phyloP scores from a whole-genome alignment of 2,797 vertebrate genomes.

The Peromyscus aztecus region DNA sequence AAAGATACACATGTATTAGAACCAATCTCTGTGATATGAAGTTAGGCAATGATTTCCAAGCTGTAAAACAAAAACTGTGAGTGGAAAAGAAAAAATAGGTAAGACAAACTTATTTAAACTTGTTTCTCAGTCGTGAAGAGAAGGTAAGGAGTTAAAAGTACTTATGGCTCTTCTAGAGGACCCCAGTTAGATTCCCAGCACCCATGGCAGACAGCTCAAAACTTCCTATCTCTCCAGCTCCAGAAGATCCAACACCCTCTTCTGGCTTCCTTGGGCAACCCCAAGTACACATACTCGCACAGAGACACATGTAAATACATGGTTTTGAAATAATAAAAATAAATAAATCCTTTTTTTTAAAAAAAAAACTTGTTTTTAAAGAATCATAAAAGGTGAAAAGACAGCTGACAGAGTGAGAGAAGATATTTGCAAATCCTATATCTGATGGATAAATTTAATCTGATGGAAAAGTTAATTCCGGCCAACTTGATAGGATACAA shows the following conservation, averaged over 20 bases:
- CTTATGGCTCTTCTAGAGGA: background rate
- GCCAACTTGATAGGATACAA: background rate
- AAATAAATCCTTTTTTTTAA: background rate
- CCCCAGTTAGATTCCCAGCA: background rate
- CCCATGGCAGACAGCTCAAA: background rate
- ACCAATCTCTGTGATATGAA: background rate
- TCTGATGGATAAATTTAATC: background rate
- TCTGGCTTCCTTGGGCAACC: background rate
- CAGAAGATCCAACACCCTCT: background rate
- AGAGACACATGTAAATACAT: background rate
- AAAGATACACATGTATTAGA: background rate
- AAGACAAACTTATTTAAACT: background rate
- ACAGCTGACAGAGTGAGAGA: background rate
- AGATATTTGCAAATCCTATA: conserved; percentile 21
- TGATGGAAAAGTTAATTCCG: background rate
- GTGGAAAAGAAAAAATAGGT: background rate
- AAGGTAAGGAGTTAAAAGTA: background rate
- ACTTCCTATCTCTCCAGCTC: background rate
- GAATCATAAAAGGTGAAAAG: background rate
- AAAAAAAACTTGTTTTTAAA: background rate
- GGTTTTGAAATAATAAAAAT: background rate
- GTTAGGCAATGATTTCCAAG: background rate
- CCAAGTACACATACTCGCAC: background rate
- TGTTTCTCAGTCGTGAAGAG: background rate
- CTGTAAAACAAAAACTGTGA: background rate